Evolutionary conservation across 2,888 invertebrate genomes (phyloP).

Genomic region (Chrysodeixis includens): DNA sequence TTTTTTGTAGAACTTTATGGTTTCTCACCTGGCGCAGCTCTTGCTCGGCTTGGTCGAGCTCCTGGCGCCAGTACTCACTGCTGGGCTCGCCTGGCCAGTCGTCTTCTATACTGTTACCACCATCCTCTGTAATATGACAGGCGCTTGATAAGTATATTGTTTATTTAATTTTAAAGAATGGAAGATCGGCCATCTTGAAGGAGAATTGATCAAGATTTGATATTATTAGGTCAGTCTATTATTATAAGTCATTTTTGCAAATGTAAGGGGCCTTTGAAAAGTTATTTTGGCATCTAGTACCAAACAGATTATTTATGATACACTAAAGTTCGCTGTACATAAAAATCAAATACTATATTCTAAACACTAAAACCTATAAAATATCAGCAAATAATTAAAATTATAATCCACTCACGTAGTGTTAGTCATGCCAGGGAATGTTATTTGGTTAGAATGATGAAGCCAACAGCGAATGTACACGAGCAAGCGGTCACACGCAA

Average conservation of each 20-base stretch:
- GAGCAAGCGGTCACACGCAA: constrained; percentile 60
- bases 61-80: constrained; percentile 86
- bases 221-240: neutral
- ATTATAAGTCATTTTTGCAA: neutral
- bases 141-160: neutral
- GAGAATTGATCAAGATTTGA: neutral
- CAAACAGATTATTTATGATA: constrained; percentile 1
- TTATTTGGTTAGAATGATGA: constrained; percentile 74
- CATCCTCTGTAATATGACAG: constrained; percentile 73
- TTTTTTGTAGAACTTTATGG: neutral
- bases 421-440: constrained; percentile 79
- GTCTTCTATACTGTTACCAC: constrained; percentile 82
- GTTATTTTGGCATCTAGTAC: neutral
- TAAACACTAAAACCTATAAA: constrained; percentile 18
- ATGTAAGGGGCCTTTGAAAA: neutral
- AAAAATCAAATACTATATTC: constrained; percentile 10
- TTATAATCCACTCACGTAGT: constrained; percentile 75
- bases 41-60: constrained; percentile 85
- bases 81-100: constrained; percentile 89
- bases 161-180: neutral
- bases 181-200: neutral
- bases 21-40: constrained; percentile 81
- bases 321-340: neutral
- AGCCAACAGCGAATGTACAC: constrained; percentile 64
- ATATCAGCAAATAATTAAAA: constrained; percentile 35